These are phyloP conservation scores for Dyspetes luteomarginatus DNA, from an alignment of 2,888 invertebrate species.

Conservation along the genomic window DNA sequence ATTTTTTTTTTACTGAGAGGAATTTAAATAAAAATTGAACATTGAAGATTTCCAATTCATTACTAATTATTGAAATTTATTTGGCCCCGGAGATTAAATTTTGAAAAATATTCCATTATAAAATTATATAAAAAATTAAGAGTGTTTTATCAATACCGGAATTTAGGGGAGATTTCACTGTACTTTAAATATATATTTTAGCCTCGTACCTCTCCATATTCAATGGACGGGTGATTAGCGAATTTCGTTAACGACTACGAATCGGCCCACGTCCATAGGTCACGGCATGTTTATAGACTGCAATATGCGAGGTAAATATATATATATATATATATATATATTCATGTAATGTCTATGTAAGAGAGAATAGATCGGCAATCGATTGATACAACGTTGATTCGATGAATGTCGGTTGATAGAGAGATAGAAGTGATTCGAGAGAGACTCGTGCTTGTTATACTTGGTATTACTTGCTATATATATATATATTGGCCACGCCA, in stretches of 20 bases:
- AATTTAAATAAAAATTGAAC: background rate
- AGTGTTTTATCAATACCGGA: background rate
- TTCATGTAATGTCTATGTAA: background rate
- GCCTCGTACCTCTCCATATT: too few species aligned
- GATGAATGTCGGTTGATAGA: conserved; percentile 55
- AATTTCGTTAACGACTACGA: conserved; percentile 51
- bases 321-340: background rate
- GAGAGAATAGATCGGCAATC: conserved; percentile 43
- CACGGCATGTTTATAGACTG: conserved; percentile 11
- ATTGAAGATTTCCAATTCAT: too few species aligned
- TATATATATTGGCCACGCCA: conserved; percentile 44
- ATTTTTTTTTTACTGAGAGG: background rate
- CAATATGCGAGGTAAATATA: background rate
- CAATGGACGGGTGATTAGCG: conserved; percentile 48
- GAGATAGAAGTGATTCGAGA: conserved; percentile 54
- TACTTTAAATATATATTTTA: background rate
- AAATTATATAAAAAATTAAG: background rate
- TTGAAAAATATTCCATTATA: too few species aligned
- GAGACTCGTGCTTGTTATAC: conserved; percentile 46
- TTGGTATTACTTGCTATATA: conserved; percentile 2
- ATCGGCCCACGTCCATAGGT: conserved; percentile 8
- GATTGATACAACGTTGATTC: conserved; percentile 53
- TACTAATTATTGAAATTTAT: too few species aligned
- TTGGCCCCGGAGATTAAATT: too few species aligned
- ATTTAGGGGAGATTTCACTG: conserved; percentile 3